phyloP scores from a whole-genome alignment of 1,140 invertebrate genomes.

The Brachionus angularis region DNA sequence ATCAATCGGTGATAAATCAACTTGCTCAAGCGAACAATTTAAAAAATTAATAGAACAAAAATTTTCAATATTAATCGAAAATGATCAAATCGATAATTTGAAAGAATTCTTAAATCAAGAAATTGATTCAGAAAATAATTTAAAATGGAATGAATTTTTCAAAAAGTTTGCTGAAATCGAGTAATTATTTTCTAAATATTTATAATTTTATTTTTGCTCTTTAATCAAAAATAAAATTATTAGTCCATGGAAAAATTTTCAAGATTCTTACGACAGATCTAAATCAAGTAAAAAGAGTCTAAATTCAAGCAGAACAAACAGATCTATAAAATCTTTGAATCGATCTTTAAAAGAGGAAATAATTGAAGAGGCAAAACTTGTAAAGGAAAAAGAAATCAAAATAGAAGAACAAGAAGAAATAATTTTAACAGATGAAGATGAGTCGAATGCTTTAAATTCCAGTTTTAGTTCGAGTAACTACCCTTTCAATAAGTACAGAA shows the following conservation, averaged over 20 bases:
- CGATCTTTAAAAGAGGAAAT: background rate
- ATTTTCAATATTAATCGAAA: slow-evolving; percentile 4
- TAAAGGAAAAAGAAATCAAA: background rate
- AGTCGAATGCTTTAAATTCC: background rate
- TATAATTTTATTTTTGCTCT: too few relatives aligned
- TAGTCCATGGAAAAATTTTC: slow-evolving; percentile 15
- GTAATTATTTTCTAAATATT: too few relatives aligned
- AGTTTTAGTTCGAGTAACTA: background rate
- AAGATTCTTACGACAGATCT: background rate
- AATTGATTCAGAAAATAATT: background rate
- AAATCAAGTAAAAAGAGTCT: background rate
- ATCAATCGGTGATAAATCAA: background rate
- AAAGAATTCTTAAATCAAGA: background rate
- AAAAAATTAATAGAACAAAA: slow-evolving; percentile 6
- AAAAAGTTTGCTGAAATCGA: slow-evolving; percentile 27
- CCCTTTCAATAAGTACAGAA: background rate
- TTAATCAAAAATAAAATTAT: too few relatives aligned
- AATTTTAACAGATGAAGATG: background rate
- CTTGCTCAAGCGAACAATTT: slow-evolving; percentile 7
- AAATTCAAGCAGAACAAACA: background rate
- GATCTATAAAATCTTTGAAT: too few relatives aligned
- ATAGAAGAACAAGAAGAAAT: background rate
- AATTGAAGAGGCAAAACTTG: background rate
- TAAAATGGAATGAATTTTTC: slow-evolving; percentile 1
- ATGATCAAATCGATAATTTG: background rate